A percentile compares a stretch with the other conserved stretches of the same genome.
These are phyloP conservation scores for Rhincodon typus DNA, from an alignment of 2,797 vertebrate species.

Conservation along the genomic window DNA sequence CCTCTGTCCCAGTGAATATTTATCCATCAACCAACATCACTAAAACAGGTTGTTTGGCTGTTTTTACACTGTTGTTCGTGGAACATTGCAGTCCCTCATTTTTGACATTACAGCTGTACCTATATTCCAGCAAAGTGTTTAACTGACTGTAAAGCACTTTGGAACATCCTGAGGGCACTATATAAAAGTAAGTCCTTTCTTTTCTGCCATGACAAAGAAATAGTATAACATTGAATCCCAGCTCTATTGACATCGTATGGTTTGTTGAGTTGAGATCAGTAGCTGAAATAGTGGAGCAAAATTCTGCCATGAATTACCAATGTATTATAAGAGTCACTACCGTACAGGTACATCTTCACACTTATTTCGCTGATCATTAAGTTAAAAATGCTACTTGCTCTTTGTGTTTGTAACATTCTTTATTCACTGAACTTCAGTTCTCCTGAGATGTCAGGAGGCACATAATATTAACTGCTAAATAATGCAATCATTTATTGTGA, in stretches of 20 bases:
- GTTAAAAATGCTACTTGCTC: not conserved
- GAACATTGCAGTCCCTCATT: not conserved
- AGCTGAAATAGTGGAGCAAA: not conserved
- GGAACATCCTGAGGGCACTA: not conserved
- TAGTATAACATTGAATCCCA: not conserved
- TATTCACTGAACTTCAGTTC: not conserved
- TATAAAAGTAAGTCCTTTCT: not conserved
- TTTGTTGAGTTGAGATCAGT: not conserved
- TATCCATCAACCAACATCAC: not conserved
- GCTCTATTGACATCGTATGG: not conserved
- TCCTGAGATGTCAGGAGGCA: not conserved
- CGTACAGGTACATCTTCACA: not conserved
- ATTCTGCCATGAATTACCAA: not conserved
- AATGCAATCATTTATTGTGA: not conserved
- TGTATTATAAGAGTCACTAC: not conserved
- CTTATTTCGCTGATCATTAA: not conserved
- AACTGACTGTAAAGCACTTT: not conserved
- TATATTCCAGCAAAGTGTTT: not conserved
- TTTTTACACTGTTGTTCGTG: not conserved
- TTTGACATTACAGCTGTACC: not conserved
- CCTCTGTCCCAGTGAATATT: not conserved
- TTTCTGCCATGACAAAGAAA: not conserved
- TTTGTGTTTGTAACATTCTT: not conserved
- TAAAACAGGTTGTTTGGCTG: not conserved
- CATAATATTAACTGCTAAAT: not conserved